phyloP scores from a whole-genome alignment of 2,797 vertebrate genomes.

The Echiichthys vipera region DNA sequence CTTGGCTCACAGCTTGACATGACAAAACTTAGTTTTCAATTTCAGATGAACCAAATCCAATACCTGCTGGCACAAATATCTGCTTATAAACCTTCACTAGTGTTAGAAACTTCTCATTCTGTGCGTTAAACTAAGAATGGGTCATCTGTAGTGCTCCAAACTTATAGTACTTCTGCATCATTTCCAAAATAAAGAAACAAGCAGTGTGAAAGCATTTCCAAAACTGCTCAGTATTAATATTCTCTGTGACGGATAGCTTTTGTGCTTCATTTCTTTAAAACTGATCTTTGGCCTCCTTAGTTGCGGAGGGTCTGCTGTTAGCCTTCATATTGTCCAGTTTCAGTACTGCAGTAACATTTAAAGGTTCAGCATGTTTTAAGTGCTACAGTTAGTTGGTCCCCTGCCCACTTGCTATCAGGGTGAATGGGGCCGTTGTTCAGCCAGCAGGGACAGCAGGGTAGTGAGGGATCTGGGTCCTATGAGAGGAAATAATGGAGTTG shows the following conservation, averaged over 20 bases:
- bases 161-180: neutral
- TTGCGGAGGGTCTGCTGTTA: neutral
- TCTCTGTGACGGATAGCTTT: neutral
- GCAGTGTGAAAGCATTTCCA: neutral
- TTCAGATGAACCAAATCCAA: neutral
- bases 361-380: constrained; percentile 32
- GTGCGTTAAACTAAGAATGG: neutral
- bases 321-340: neutral
- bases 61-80: constrained; percentile 12
- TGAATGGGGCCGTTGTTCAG: neutral
- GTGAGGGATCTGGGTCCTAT: constrained; percentile 41
- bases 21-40: neutral
- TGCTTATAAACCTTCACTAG: neutral
- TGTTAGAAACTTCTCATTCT: neutral
- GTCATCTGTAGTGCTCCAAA: neutral
- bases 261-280: constrained; percentile 27
- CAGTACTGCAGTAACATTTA: neutral
- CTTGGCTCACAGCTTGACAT: neutral
- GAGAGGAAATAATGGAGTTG: constrained; percentile 28
- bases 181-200: neutral
- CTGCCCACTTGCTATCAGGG: neutral
- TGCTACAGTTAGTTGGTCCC: constrained; percentile 34
- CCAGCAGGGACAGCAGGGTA: neutral
- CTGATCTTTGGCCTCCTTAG: constrained; percentile 2
- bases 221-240: neutral